Evolutionary conservation across 1,140 invertebrate species (phyloP).

Genomic region (Meloidogyne chitwoodi): DNA sequence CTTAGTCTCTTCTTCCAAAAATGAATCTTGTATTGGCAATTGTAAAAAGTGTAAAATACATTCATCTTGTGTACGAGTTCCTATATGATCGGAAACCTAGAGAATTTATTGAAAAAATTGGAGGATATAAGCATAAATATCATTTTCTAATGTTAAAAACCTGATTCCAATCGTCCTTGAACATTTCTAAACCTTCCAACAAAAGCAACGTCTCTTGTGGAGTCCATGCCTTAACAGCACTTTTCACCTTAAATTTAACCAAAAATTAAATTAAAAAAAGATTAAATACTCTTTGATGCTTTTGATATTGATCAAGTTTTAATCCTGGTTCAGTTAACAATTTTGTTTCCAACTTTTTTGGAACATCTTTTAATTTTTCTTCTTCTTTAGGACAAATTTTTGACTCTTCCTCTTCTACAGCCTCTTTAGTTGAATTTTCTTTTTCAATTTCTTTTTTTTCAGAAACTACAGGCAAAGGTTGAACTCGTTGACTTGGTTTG

Average conservation of each 20-base stretch:
- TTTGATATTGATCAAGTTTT: slow-evolving; percentile 84
- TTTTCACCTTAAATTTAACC: slow-evolving; percentile 42
- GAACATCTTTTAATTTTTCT: slow-evolving; percentile 1
- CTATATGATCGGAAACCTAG: slow-evolving; percentile 64
- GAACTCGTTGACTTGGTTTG: slow-evolving; percentile 19
- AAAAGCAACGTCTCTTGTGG: slow-evolving; percentile 94
- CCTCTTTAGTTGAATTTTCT: neutral
- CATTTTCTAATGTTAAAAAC: too few relatives aligned
- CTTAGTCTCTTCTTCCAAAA: slow-evolving; percentile 73
- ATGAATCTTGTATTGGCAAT: slow-evolving; percentile 96
- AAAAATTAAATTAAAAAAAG: slow-evolving; percentile 10
- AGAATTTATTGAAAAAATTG: too few relatives aligned
- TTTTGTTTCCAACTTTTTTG: slow-evolving; percentile 7
- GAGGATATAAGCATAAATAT: too few relatives aligned
- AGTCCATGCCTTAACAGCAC: slow-evolving; percentile 83
- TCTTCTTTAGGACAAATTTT: slow-evolving; percentile 13
- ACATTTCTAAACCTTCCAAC: slow-evolving; percentile 90
- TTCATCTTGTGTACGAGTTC: slow-evolving; percentile 93
- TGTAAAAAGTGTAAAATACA: slow-evolving; percentile 96
- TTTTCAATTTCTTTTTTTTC: neutral
- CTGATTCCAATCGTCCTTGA: slow-evolving; percentile 99
- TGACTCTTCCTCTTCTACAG: slow-evolving; percentile 19
- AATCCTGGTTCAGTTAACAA: slow-evolving; percentile 68
- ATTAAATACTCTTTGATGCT: slow-evolving; percentile 59
- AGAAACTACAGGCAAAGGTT: slow-evolving; percentile 11